Base-by-base conservation (phyloP, 2,888 invertebrate species). In the Byasa hedistus region DNA sequence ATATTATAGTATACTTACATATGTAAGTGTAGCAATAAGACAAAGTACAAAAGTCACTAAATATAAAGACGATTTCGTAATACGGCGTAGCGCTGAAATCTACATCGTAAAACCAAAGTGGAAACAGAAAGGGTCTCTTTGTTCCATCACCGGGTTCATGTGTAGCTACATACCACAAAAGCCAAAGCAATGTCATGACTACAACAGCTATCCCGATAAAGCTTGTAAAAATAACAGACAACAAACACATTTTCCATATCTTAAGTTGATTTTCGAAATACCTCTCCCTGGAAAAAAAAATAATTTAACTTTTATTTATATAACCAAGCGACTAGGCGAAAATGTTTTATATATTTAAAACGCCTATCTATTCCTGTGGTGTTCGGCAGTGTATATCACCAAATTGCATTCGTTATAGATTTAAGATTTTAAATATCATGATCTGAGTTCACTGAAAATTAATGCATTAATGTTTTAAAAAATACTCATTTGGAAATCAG, bases 231-330 rank as follows among this genome's bases (percentile, higher is more conserved):
- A 77, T 54, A 3, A 75, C 71, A 0, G 73, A 65, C 4, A 73
- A 44, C 21, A 83, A 57, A 57, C 81, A 77, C 2, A 79, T 68
- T 68, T 83, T 82, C 79, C 85, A 83, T 2, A 84, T 85, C 21
- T 64, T 60, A 0, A 85, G 64, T 61, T 87, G 86, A 24, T 75
- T 75, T 56, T 74, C 64, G 57, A 86, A 86, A 71, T 79, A 87
- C 23, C 68, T 75, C 55, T 72, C 61, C 59, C 86, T 87, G 79
- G 72, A 76, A 71, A 68, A 51, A 22, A 65, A 61, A 64, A 54
- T 19, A 4, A 32, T 32, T 32, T 32, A 10, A 32, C 1, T 10
- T 32, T 32, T 32, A 10, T 32, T 32, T 8, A 32, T 32, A 32
- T 10, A 32, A 32, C 32, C 7, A 32, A 32, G 7, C 32, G 10